Percentiles rank a stretch among this genome's conserved stretches.
Conservation (phyloP, 2,797 vertebrate species). For the Xenops minutus region DNA sequence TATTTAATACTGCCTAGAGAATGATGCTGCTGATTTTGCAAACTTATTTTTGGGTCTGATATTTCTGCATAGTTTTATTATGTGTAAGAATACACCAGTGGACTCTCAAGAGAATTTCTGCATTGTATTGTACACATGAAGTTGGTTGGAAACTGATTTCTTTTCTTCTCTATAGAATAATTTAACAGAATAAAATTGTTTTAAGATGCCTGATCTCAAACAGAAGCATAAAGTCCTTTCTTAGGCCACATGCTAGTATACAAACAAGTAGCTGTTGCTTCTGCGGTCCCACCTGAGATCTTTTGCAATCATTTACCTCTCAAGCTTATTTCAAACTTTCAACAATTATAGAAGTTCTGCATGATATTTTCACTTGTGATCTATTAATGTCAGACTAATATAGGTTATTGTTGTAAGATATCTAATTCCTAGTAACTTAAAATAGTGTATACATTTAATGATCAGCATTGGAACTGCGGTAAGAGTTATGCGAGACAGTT, state of each 20-base stretch:
- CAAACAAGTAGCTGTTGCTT: neutral
- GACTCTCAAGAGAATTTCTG: neutral
- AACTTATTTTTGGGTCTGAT: neutral
- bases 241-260: neutral
- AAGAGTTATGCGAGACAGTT: neutral
- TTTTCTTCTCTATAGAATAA: neutral
- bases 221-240: neutral
- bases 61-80: neutral
- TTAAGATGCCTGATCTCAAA: neutral
- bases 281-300: neutral
- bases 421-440: neutral
- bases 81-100: neutral
- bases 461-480: neutral
- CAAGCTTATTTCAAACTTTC: neutral
- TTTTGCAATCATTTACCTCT: neutral
- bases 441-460: neutral
- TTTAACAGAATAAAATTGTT: neutral
- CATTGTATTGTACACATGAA: neutral
- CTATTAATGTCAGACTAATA: neutral
- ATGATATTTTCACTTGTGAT: neutral
- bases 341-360: neutral
- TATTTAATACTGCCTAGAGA: neutral
- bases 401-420: neutral
- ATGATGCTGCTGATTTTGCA: neutral
- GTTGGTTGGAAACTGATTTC: neutral